Percentiles rank a stretch among this genome's conserved stretches.
Evolutionary conservation across 2,113 vertebrate species (phyloP).

Genomic region (Siniperca knerii): DNA sequence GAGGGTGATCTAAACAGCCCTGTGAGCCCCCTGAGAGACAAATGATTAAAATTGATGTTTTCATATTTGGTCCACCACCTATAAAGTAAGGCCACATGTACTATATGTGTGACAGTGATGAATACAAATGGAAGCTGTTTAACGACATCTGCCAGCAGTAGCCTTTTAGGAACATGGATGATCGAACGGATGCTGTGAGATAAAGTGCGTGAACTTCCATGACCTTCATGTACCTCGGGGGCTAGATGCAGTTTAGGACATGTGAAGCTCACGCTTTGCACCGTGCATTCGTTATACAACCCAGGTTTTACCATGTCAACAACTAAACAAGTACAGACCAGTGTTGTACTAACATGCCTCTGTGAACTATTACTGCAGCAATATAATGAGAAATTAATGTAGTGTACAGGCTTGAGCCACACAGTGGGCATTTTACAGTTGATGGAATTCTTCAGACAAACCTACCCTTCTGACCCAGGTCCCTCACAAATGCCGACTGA

Average conservation of each 20-base stretch:
- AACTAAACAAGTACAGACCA: slow-evolving; percentile 3
- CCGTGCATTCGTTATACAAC: background rate
- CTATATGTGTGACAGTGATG: slow-evolving; percentile 5
- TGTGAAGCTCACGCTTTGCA: background rate
- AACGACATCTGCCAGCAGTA: background rate
- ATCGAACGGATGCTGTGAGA: slow-evolving; percentile 3
- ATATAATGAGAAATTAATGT: slow-evolving; percentile 34
- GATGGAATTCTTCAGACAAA: slow-evolving; percentile 51
- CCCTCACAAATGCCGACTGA: slow-evolving; percentile 39
- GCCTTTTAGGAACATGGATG: slow-evolving; percentile 6
- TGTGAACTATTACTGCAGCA: slow-evolving; percentile 15
- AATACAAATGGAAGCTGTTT: slow-evolving; percentile 21
- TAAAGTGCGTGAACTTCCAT: slow-evolving; percentile 20
- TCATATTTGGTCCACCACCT: slow-evolving; percentile 26
- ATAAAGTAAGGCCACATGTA: background rate
- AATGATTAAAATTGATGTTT: slow-evolving; percentile 50
- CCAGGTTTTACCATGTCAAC: background rate
- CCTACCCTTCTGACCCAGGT: slow-evolving; percentile 38
- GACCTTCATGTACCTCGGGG: background rate
- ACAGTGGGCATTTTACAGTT: slow-evolving; percentile 37
- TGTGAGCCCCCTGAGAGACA: slow-evolving; percentile 32
- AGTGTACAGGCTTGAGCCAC: slow-evolving; percentile 9
- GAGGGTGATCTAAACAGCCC: slow-evolving; percentile 33
- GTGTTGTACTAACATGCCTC: background rate
- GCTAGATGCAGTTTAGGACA: background rate